phyloP scores from a whole-genome alignment of 2,113 vertebrate genomes.

The Gallinago jamesoni region DNA sequence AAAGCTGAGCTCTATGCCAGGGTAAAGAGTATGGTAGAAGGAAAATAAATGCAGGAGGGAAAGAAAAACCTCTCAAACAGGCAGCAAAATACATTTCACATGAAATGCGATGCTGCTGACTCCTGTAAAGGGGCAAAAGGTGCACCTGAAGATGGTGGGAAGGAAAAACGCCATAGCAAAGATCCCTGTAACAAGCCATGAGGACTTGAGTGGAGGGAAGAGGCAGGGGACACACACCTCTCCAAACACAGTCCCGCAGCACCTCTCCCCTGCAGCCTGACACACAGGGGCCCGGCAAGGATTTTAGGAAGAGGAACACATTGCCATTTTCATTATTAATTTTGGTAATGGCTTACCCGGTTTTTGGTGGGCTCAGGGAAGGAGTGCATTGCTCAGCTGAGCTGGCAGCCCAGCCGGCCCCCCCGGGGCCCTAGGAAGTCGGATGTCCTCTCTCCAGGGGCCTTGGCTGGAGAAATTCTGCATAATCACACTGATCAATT shows the following conservation, averaged over 20 bases:
- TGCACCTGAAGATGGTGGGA: neutral
- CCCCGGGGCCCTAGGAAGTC: neutral
- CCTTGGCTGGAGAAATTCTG: slow-evolving; percentile 60
- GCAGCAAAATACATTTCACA: neutral
- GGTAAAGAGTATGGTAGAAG: neutral
- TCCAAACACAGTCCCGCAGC: fast-evolving
- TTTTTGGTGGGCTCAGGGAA: neutral
- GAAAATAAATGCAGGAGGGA: slow-evolving; percentile 41
- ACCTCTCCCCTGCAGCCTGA: neutral
- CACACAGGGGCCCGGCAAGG: fast-evolving
- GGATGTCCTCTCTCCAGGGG: slow-evolving; percentile 32
- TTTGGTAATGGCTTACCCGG: neutral
- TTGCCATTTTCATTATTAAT: neutral
- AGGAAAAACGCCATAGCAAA: neutral
- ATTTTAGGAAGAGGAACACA: neutral
- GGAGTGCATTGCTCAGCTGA: fast-evolving
- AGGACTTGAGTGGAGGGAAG: neutral
- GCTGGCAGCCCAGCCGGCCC: neutral
- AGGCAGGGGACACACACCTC: neutral
- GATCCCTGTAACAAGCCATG: neutral
- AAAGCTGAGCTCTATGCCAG: slow-evolving; percentile 15
- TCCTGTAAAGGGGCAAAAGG: neutral
- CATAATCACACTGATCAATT: slow-evolving; percentile 71
- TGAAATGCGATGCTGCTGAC: neutral
- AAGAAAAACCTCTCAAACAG: slow-evolving; percentile 9